Base-by-base conservation (phyloP, 2,888 invertebrate species). In the Euproctis similis region DNA sequence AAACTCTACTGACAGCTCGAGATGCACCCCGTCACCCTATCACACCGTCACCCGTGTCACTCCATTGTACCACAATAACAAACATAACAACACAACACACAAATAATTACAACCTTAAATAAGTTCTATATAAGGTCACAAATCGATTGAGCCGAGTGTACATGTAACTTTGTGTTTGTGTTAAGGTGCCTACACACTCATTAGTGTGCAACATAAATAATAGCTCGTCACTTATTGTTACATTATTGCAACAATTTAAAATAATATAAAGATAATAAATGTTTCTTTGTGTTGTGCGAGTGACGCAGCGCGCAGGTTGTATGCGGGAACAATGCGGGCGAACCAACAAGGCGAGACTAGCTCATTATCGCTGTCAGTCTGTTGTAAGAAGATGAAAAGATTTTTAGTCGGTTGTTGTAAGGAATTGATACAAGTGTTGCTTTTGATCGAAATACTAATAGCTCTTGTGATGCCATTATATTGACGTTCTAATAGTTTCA, bases 231-330 rank as follows among this genome's bases (percentile, higher is more conserved):
- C 55, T 58, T 59, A 65, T 70, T 69, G 71, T 74, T 56, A 56
- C 42, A 60, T 62, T 69, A 66, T 68, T 67, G 74, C 73, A 76
- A 78, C 77, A 76, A 74, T 78, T 76, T 78, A 74, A 74, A 80
- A 81, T 81, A 80, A 80, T 77, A 75, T 68, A 59, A 42, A 51
- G 60, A 74, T 78, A 77, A 78, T 78, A n/a, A n/a, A 72, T 65
- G 66, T 61, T 53, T 55, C 69, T 74, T 75, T 76, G 73, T 72
- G 47, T 26, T 7, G 28, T 19, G 30, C 30, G 34, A 26, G 31
- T 20, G 29, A 29, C 14, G 36, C 30, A 34, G 30, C n/a, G n/a
- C n/a, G n/a, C n/a, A n/a, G 43, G 8, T 16, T 12, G 18, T 19
- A 4, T 19, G 24, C 14, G 13, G 8, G 21, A 26, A 40, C 46